Conservation (phyloP, 1,140 invertebrate species). For the Leptestheria dahalacensis region DNA sequence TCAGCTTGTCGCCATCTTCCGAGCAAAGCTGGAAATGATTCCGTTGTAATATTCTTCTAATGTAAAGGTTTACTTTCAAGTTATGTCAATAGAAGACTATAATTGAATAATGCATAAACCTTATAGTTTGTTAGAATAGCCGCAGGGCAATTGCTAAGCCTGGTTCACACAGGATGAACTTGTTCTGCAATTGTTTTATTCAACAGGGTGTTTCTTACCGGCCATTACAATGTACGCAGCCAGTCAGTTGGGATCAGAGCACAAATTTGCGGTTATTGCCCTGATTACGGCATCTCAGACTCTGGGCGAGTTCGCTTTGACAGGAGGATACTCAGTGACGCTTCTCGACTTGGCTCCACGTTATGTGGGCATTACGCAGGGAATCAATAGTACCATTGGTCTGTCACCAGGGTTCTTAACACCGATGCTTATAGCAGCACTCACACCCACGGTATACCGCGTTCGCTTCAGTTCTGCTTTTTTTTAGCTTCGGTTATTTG, state of each 20-base stretch:
- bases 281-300: constrained; percentile 19
- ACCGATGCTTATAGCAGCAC: constrained; percentile 19
- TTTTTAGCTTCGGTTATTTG: neutral
- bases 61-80: too few species aligned
- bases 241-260: constrained; percentile 16
- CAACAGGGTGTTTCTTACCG: constrained; percentile 18
- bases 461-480: neutral
- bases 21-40: too few species aligned
- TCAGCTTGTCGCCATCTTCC: too few species aligned
- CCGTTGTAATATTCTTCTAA: too few species aligned
- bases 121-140: too few species aligned
- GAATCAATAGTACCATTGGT: constrained; percentile 27
- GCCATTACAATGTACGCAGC: constrained; percentile 16
- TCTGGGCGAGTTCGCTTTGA: constrained; percentile 21
- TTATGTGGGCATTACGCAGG: constrained; percentile 26
- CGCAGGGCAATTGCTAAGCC: too few species aligned
- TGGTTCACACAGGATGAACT: too few species aligned
- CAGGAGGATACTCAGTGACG: constrained; percentile 24
- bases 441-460: constrained; percentile 21
- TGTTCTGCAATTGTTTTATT: neutral
- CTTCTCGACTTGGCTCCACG: constrained; percentile 24
- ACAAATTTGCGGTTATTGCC: constrained; percentile 17
- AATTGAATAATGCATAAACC: too few species aligned
- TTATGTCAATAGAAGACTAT: too few species aligned
- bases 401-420: constrained; percentile 23